A percentile compares a stretch with the other conserved stretches of the same genome.
phyloP scores from a whole-genome alignment of 2,113 vertebrate species.

The Acanthochromis polyacanthus region DNA sequence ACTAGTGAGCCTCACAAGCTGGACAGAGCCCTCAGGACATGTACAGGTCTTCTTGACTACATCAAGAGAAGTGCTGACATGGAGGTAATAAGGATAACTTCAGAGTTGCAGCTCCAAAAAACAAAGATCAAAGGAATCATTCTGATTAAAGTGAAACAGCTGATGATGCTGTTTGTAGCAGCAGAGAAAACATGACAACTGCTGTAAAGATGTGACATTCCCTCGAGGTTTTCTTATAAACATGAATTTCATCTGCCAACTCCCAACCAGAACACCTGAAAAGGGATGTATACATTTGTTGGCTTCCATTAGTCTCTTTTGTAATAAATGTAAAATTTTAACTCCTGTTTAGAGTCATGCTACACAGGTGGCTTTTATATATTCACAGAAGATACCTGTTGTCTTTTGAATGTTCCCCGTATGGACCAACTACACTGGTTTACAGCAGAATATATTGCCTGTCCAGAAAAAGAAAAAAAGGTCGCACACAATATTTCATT shows the following conservation, averaged over 20 bases:
- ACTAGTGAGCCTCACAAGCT: slow-evolving; percentile 54
- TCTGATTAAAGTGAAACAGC: slow-evolving; percentile 31
- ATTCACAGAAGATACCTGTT: no score
- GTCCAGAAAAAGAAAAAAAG: no score
- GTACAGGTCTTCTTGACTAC: slow-evolving; percentile 8
- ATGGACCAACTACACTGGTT: neutral
- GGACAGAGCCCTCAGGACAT: slow-evolving; percentile 59
- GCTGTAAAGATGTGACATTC: neutral
- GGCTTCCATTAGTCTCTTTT: neutral
- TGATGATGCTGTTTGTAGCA: slow-evolving; percentile 25
- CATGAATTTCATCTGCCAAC: neutral
- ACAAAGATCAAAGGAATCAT: slow-evolving; percentile 31
- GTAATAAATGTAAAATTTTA: neutral
- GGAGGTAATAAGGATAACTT: slow-evolving; percentile 53
- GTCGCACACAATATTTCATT: no score
- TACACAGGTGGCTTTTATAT: no score
- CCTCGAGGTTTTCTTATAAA: slow-evolving; percentile 8
- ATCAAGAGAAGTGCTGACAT: slow-evolving; percentile 52
- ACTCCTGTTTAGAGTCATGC: neutral
- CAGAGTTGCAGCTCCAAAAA: slow-evolving; percentile 16
- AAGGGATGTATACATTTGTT: neutral
- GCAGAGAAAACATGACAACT: neutral
- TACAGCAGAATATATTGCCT: neutral
- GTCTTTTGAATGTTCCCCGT: neutral
- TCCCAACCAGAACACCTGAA: neutral